Evolutionary conservation across 2,888 invertebrate species (phyloP).

Genomic region (Ecliptopera silaceata): DNA sequence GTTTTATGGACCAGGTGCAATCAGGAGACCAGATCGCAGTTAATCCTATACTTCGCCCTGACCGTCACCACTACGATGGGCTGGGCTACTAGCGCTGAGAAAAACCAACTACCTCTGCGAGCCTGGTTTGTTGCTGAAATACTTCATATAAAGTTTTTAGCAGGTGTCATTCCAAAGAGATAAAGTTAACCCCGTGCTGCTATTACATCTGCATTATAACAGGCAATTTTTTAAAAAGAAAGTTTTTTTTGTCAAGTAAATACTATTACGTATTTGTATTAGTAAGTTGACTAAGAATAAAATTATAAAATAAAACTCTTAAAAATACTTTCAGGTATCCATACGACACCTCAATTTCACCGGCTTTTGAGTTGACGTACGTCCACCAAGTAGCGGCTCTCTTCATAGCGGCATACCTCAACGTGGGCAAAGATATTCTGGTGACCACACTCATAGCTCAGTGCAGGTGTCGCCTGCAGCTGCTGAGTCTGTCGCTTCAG

Average conservation of each 20-base stretch:
- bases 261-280: too few species aligned
- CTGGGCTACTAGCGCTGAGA: constrained; percentile 68
- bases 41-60: constrained; percentile 50
- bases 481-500: constrained; percentile 64
- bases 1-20: constrained; percentile 50
- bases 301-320: too few species aligned
- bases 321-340: constrained; percentile 65
- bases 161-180: too few species aligned
- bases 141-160: background rate
- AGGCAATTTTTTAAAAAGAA: too few species aligned
- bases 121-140: constrained; percentile 55
- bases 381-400: constrained; percentile 74
- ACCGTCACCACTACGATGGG: constrained; percentile 61
- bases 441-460: constrained; percentile 73
- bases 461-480: constrained; percentile 69
- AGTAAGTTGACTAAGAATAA: too few species aligned
- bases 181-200: too few species aligned
- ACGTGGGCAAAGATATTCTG: constrained; percentile 76
- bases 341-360: constrained; percentile 62
- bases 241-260: too few species aligned
- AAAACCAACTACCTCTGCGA: constrained; percentile 60
- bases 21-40: constrained; percentile 55
- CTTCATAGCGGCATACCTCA: constrained; percentile 69
- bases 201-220: too few species aligned
- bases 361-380: constrained; percentile 70